Conservation (phyloP, 2,888 invertebrate genomes). For the Drosophila parthenogenetica region DNA sequence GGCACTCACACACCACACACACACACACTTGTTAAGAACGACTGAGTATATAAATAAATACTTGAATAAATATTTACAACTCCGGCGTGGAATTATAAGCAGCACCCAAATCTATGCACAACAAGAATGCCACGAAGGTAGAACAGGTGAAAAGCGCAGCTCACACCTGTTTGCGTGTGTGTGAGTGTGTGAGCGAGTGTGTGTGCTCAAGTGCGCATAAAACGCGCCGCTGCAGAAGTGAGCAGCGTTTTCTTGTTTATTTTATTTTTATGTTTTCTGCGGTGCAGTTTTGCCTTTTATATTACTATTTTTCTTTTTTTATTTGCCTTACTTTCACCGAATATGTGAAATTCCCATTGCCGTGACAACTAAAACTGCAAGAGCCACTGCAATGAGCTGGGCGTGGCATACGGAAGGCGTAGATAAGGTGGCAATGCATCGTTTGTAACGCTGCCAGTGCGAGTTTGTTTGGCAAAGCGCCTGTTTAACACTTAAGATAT, state of each 20-base stretch:
- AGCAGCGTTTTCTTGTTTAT: slow-evolving; percentile 57
- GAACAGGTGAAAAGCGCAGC: slow-evolving; percentile 22
- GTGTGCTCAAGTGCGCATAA: slow-evolving; percentile 70
- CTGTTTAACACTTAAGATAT: slow-evolving; percentile 80
- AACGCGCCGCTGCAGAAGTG: slow-evolving; percentile 72
- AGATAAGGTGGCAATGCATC: slow-evolving; percentile 60
- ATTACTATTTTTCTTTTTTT: slow-evolving; percentile 39
- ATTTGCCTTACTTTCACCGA: slow-evolving; percentile 12
- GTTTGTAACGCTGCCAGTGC: slow-evolving; percentile 57
- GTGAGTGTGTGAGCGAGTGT: slow-evolving; percentile 16
- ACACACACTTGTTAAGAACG: background rate
- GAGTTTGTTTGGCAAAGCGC: slow-evolving; percentile 79
- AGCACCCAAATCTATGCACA: slow-evolving; percentile 74
- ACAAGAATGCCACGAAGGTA: slow-evolving; percentile 59
- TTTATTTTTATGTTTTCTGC: slow-evolving; percentile 70
- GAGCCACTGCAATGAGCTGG: slow-evolving; percentile 53
- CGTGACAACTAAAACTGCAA: slow-evolving; percentile 32
- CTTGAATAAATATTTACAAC: slow-evolving; percentile 79
- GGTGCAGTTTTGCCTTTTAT: slow-evolving; percentile 54
- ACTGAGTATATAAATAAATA: slow-evolving; percentile 75
- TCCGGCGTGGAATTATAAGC: slow-evolving; percentile 74
- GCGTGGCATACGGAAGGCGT: slow-evolving; percentile 52
- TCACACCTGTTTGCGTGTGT: slow-evolving; percentile 70
- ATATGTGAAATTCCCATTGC: slow-evolving; percentile 38
- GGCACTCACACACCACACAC: background rate